Conservation (phyloP, 2,888 invertebrate species). For the Leucozona laternaria region DNA sequence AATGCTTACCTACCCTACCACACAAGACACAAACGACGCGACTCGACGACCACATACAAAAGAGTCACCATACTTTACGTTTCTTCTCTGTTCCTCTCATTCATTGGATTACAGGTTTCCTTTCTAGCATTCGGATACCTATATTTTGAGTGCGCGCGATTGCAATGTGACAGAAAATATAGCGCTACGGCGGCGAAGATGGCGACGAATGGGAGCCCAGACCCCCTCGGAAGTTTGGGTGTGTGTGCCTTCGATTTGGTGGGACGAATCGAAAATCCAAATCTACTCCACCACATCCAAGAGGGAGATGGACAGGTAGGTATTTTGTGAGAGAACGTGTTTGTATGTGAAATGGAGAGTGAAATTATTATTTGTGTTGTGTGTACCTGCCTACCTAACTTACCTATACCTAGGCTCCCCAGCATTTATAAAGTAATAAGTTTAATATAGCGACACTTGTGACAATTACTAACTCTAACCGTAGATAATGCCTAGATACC, state of each 20-base stretch:
- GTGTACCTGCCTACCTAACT: neutral
- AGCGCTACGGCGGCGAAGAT: constrained; percentile 59
- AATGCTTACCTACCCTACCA: neutral
- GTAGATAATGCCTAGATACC: neutral
- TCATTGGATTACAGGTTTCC: constrained; percentile 7
- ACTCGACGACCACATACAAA: constrained; percentile 47
- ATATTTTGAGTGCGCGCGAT: constrained; percentile 71
- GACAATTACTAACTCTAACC: neutral
- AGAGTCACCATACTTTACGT: constrained; percentile 25
- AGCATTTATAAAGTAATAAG: neutral
- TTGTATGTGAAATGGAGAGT: constrained; percentile 22
- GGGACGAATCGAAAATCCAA: constrained; percentile 71
- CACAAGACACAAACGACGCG: constrained; percentile 26
- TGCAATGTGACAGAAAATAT: constrained; percentile 72
- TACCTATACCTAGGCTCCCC: neutral
- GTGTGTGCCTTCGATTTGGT: constrained; percentile 66
- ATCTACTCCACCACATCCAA: constrained; percentile 46
- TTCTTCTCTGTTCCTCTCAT: constrained; percentile 46
- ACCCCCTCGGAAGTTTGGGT: constrained; percentile 70
- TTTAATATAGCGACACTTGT: neutral
- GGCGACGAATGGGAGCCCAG: constrained; percentile 74
- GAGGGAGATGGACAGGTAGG: constrained; percentile 45
- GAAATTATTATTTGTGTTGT: constrained; percentile 1
- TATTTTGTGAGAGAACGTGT: neutral
- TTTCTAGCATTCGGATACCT: constrained; percentile 52